Percentiles rank a stretch among this genome's conserved stretches.
Evolutionary conservation across 2,888 invertebrate genomes (phyloP).

Genomic region (Aleiodes leptofemur): DNA sequence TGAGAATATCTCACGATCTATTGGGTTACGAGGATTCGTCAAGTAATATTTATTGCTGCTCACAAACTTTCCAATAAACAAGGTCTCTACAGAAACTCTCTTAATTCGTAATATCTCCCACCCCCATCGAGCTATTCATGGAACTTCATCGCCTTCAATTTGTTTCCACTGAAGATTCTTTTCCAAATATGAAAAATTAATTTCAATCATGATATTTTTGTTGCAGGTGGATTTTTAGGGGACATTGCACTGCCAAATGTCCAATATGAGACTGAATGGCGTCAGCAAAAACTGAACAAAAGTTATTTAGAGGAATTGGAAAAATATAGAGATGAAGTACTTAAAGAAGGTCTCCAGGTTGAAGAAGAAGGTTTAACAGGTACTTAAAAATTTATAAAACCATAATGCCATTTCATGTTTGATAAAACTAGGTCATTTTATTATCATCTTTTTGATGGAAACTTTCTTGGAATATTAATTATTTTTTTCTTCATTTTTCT

Average conservation of each 20-base stretch:
- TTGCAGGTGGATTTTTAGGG: constrained; percentile 87
- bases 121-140: too few relatives aligned
- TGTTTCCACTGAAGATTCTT: too few relatives aligned
- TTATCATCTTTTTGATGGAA: not conserved
- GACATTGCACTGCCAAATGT: constrained; percentile 88
- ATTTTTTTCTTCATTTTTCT: constrained; percentile 43
- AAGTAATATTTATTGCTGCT: too few relatives aligned
- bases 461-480: not conserved
- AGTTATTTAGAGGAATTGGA: constrained; percentile 87
- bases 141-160: too few relatives aligned
- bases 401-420: constrained; percentile 1
- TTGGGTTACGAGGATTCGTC: too few relatives aligned
- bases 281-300: constrained; percentile 79
- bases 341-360: constrained; percentile 87
- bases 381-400: constrained; percentile 60
- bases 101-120: too few relatives aligned
- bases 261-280: constrained; percentile 76
- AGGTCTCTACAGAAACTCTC: too few relatives aligned
- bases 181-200: too few relatives aligned
- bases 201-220: constrained; percentile 44
- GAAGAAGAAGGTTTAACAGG: constrained; percentile 90
- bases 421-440: not conserved
- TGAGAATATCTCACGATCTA: too few relatives aligned
- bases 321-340: constrained; percentile 87
- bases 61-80: too few relatives aligned